Evolutionary conservation across 92 coral and sea anemone species (phyloP).

Genomic region (Epizoanthus fatuus): DNA sequence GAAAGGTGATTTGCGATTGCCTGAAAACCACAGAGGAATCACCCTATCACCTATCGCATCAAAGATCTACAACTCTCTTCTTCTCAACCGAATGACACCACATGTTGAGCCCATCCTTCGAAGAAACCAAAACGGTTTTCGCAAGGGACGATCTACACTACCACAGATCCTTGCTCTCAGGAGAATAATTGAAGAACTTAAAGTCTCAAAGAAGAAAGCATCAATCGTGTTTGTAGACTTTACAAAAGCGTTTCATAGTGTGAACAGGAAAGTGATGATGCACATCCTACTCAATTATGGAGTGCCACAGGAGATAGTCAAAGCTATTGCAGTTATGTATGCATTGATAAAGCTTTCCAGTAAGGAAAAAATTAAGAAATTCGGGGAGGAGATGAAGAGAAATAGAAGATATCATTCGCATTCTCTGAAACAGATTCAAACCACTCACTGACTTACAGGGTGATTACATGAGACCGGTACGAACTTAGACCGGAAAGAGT

Average conservation of each 20-base stretch:
- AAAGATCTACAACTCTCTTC: conserved; percentile 12
- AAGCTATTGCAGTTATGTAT: conserved; percentile 23
- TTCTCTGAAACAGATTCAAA: too few species aligned
- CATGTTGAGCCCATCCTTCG: conserved; percentile 24
- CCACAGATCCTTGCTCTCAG: conserved; percentile 27
- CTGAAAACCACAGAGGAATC: too few species aligned
- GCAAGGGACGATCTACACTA: conserved; percentile 12
- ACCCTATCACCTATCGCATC: neutral
- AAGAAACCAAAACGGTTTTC: conserved; percentile 23
- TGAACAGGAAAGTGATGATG: conserved; percentile 3
- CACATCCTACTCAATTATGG: conserved; percentile 24
- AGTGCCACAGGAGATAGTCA: conserved; percentile 14
- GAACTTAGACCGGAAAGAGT: too few species aligned
- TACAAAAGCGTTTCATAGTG: too few species aligned
- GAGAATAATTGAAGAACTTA: conserved; percentile 23
- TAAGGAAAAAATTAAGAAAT: too few species aligned
- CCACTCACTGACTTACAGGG: too few species aligned
- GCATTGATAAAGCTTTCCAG: too few species aligned
- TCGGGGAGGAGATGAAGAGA: too few species aligned
- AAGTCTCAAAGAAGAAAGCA: conserved; percentile 1
- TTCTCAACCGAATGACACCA: conserved; percentile 18
- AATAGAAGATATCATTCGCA: too few species aligned
- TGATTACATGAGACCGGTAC: too few species aligned
- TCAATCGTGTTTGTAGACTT: neutral
- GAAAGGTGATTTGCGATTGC: too few species aligned